Evolutionary conservation across 2,113 vertebrate species (phyloP), one percentile per base, ranked within the genome.

Genomic region (Heliornis fulica): DNA sequence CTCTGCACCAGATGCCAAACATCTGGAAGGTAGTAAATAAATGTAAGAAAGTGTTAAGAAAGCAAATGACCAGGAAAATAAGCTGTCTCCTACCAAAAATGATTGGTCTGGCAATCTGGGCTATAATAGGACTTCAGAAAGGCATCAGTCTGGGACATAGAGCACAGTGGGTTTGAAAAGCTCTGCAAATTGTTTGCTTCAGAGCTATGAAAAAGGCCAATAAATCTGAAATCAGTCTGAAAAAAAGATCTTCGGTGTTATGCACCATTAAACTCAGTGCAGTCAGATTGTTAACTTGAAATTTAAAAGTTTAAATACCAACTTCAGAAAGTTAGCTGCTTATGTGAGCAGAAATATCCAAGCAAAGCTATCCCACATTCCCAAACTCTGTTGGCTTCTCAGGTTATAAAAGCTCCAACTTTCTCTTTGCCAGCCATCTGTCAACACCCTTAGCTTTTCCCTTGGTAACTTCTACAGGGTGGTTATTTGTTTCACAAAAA

Each of bases 31-130:
- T 45, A 53, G 43, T 38, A 84, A 32, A 68, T 93, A 87, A 87
- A 75, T 14, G 16, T 36, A 59, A 46, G 32, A 66, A 85, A 90
- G 34, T 69, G n/a, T 13, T 36, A 83, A 36, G 45, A 71, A 93
- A 93, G 61, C 82, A 96, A 93, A 92, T 78, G 32, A 83, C 66
- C 53, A 50, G 34, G 28, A 88, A 90, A 95, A 83, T 54, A 57
- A 93, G 59, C 76, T 45, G 20, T 61, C 25, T 93, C 40, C 10
- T 28, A 15, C 31, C 36, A 40, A 36, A 71, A 65, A 61, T 5
- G n/a, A 13, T 72, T 72, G 45, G 45, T 65, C 54, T 88, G 82
- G 50, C 50, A 57, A 20, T 48, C 29, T 74, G 71, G 59, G 20
- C 68, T 97, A 8, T 77, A 80, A 80, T 31, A 65, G 29, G 8